phyloP scores from a whole-genome alignment of 2,797 vertebrate genomes.

The Babyrousa celebensis region DNA sequence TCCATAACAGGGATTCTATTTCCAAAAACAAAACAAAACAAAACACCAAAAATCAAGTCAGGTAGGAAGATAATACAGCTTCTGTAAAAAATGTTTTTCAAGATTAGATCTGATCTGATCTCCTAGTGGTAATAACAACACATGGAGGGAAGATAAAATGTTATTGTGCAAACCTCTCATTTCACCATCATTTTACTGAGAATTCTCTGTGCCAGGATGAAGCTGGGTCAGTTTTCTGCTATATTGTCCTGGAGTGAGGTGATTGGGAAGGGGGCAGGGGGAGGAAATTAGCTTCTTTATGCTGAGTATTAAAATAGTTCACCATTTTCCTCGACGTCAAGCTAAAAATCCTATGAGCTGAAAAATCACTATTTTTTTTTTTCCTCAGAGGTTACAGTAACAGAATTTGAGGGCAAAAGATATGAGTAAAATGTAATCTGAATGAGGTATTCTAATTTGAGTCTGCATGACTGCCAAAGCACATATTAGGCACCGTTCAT shows the following conservation, averaged over 20 bases:
- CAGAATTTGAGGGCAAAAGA: slow-evolving; percentile 14
- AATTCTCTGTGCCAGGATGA: slow-evolving; percentile 45
- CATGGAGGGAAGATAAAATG: slow-evolving; percentile 63
- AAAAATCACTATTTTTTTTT: background rate
- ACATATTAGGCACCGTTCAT: background rate
- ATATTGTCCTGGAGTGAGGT: background rate
- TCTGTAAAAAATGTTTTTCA: slow-evolving; percentile 61
- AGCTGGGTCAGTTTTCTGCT: background rate
- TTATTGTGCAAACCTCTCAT: slow-evolving; percentile 58
- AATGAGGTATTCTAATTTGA: background rate
- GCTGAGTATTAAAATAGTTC: background rate
- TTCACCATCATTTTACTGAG: slow-evolving; percentile 58
- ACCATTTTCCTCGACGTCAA: background rate
- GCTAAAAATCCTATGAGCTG: background rate
- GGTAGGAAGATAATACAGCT: slow-evolving; percentile 34
- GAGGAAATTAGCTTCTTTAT: slow-evolving; percentile 13
- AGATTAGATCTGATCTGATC: slow-evolving; percentile 1
- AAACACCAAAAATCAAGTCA: background rate
- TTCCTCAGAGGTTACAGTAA: background rate
- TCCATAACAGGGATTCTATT: background rate
- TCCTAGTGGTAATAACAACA: slow-evolving; percentile 32
- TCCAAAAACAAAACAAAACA: background rate
- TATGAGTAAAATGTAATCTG: background rate
- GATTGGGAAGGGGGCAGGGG: background rate
- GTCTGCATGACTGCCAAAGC: background rate